Conservation (phyloP, 2,113 vertebrate species). For the Myiozetetes cayanensis region DNA sequence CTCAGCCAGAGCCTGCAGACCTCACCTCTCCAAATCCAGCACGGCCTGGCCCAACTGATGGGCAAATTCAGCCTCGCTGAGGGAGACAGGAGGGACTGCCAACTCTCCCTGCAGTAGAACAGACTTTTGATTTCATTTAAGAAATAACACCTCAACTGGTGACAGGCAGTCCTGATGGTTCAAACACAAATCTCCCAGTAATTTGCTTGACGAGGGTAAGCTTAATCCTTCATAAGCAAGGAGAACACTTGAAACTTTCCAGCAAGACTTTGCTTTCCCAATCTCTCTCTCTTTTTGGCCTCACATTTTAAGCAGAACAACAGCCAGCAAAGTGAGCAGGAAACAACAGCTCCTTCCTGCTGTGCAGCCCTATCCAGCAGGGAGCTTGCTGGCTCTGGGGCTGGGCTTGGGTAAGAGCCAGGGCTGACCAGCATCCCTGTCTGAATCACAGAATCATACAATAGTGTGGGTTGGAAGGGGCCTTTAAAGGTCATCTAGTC, state of each 20-base stretch:
- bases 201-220: not conserved
- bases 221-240: not conserved
- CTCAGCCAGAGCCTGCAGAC: not conserved
- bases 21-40: not conserved
- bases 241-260: not conserved
- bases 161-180: not conserved
- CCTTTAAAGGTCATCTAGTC: not conserved
- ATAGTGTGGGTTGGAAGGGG: not conserved
- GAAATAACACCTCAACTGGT: not conserved
- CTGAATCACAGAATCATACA: not conserved
- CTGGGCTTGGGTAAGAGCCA: not conserved
- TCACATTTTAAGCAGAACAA: not conserved
- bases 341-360: slow-evolving; percentile 34
- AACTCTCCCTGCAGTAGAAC: not conserved
- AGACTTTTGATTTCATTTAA: not conserved
- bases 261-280: not conserved
- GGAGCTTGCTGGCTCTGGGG: not conserved
- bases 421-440: fast-evolving
- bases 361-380: not conserved
- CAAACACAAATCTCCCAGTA: not conserved
- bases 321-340: not conserved
- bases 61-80: not conserved
- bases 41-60: not conserved
- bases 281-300: not conserved
- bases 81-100: not conserved